phyloP scores from a whole-genome alignment of 1,140 invertebrate species.

The Macrotrachela quadricornifera region DNA sequence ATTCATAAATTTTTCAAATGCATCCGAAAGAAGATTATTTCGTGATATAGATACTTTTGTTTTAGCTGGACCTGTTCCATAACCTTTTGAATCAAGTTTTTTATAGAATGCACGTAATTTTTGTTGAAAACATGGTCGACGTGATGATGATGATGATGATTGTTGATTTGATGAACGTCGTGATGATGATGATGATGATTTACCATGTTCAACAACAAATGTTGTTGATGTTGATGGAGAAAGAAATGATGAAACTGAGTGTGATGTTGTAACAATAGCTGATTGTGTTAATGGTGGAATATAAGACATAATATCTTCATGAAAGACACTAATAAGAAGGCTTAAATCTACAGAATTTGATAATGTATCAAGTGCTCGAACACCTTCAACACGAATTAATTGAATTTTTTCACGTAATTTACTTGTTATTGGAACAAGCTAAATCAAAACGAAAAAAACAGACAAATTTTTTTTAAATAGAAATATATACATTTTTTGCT shows the following conservation, averaged over 20 bases:
- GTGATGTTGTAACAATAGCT: constrained; percentile 7
- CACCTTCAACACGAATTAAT: background rate
- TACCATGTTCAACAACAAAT: background rate
- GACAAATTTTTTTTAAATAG: no score
- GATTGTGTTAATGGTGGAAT: constrained; percentile 44
- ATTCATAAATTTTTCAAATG: constrained; percentile 81
- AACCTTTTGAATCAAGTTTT: constrained; percentile 82
- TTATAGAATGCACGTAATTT: constrained; percentile 81
- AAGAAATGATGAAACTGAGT: constrained; percentile 23
- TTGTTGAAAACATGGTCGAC: constrained; percentile 66
- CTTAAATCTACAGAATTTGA: no score
- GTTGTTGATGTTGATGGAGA: constrained; percentile 37
- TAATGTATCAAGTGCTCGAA: background rate
- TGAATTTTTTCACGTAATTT: background rate
- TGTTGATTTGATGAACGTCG: constrained; percentile 31
- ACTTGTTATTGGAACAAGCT: background rate
- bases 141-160: constrained; percentile 54
- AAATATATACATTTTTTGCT: no score
- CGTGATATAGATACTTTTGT: constrained; percentile 66
- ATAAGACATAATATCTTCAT: constrained; percentile 93
- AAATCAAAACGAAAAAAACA: background rate
- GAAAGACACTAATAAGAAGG: constrained; percentile 57
- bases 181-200: background rate
- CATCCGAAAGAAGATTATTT: constrained; percentile 77
- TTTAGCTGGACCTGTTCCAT: constrained; percentile 81